phyloP scores from a whole-genome alignment of 2,888 invertebrate genomes.

The Drosophila mercatorum region DNA sequence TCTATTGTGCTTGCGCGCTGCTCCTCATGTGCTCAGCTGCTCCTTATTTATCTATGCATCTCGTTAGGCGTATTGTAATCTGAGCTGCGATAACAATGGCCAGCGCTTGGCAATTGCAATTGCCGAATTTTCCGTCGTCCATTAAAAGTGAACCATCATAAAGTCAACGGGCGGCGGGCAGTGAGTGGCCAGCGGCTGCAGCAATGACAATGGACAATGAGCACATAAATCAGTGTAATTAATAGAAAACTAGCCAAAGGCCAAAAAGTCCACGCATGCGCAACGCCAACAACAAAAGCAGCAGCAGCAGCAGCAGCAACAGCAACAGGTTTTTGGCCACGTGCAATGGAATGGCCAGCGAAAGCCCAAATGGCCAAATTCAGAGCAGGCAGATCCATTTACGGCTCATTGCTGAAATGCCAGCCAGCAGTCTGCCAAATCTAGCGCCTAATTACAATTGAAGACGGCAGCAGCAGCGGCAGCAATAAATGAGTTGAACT shows the following conservation, averaged over 20 bases:
- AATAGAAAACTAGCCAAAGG: conserved; percentile 85
- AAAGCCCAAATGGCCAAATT: conserved; percentile 47
- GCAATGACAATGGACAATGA: conserved; percentile 97
- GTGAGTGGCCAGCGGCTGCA: conserved; percentile 73
- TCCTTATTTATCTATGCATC: conserved; percentile 48
- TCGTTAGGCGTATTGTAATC: conserved; percentile 48
- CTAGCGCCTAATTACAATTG: conserved; percentile 59
- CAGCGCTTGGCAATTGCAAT: conserved; percentile 54
- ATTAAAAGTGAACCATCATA: conserved; percentile 70
- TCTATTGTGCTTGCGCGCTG: background rate
- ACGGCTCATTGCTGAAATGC: conserved; percentile 43
- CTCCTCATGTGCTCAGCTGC: background rate
- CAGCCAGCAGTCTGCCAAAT: conserved; percentile 41
- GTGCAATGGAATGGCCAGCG: conserved; percentile 32
- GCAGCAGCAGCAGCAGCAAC: background rate
- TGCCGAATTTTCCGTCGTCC: conserved; percentile 60
- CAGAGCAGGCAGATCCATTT: conserved; percentile 47
- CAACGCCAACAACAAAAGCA: conserved; percentile 31
- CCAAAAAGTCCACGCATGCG: conserved; percentile 55
- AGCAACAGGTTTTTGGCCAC: conserved; percentile 37
- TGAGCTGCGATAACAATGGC: conserved; percentile 63
- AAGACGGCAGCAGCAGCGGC: conserved; percentile 30
- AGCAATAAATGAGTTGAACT: conserved; percentile 10
- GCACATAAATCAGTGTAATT: conserved; percentile 97
- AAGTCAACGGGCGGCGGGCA: conserved; percentile 32